Evolutionary conservation across 1,140 invertebrate genomes (phyloP).

Genomic region (Dermatophagoides farinae): DNA sequence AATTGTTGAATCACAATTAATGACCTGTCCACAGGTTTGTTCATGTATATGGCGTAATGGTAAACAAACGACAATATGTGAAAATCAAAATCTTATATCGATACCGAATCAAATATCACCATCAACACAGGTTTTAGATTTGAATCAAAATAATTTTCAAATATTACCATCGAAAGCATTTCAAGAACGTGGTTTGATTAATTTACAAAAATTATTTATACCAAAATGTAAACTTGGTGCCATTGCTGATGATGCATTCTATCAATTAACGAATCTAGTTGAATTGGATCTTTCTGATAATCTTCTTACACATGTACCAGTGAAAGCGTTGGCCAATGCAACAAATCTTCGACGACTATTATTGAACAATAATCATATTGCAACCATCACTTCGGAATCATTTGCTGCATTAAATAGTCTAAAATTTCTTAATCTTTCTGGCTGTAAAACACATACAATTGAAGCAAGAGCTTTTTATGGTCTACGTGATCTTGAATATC

Average conservation of each 20-base stretch:
- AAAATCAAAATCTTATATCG: conserved; percentile 50
- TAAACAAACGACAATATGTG: conserved; percentile 69
- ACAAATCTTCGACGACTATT: conserved; percentile 48
- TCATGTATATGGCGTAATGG: conserved; percentile 76
- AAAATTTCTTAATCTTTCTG: conserved; percentile 14
- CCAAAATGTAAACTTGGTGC: conserved; percentile 55
- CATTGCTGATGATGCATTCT: conserved; percentile 41
- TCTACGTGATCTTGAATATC: conserved; percentile 46
- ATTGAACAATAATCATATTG: conserved; percentile 48
- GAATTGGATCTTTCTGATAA: conserved; percentile 58
- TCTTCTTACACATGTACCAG: conserved; percentile 41
- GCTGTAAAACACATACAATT: conserved; percentile 50
- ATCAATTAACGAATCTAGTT: conserved; percentile 28
- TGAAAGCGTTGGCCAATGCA: conserved; percentile 43
- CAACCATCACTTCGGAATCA: conserved; percentile 40
- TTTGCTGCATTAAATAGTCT: conserved; percentile 44
- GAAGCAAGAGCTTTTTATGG: conserved; percentile 46
- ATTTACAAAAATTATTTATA: conserved; percentile 65
- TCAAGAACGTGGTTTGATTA: conserved; percentile 49
- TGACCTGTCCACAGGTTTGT: conserved; percentile 30
- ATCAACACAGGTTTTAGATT: conserved; percentile 68
- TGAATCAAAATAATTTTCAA: conserved; percentile 63
- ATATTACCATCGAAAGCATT: conserved; percentile 59
- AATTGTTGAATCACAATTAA: not conserved
- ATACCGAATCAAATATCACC: conserved; percentile 59